A percentile compares a stretch with the other conserved stretches of the same genome.
Evolutionary conservation across 2,888 invertebrate genomes (phyloP).

Genomic region (Bursaphelenchus okinawaensis): DNA sequence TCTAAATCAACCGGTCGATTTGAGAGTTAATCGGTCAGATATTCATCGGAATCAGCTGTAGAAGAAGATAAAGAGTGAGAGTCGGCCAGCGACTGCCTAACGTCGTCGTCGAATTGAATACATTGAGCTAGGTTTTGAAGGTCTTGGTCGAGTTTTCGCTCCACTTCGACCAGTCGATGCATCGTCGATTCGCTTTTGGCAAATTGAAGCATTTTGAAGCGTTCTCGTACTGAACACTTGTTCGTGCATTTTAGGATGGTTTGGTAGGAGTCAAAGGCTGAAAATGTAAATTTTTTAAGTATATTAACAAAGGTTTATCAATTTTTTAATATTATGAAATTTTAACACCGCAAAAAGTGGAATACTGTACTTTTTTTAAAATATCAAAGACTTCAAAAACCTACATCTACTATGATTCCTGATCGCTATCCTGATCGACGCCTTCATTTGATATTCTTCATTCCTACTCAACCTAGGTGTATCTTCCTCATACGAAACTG

Average conservation of each 20-base stretch:
- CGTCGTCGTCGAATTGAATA: background rate
- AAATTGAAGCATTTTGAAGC: background rate
- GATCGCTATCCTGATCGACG: background rate
- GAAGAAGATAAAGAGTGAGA: background rate
- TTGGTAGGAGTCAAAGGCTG: background rate
- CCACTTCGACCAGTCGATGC: background rate
- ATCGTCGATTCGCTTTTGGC: background rate
- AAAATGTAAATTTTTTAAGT: background rate
- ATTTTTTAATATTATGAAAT: too few relatives aligned
- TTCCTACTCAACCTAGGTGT: background rate
- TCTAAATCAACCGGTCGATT: too few relatives aligned
- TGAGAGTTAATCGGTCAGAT: too few relatives aligned
- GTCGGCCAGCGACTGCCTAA: background rate
- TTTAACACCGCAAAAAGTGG: too few relatives aligned
- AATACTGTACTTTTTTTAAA: too few relatives aligned
- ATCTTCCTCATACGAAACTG: background rate
- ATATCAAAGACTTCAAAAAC: too few relatives aligned
- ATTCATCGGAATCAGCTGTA: background rate
- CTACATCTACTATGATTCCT: background rate
- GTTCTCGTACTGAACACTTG: background rate
- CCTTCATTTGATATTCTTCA: background rate
- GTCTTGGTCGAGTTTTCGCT: background rate
- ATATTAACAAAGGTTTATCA: too few relatives aligned
- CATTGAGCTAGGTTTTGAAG: background rate
- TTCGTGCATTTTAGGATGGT: background rate